These are phyloP conservation scores for Percina caprodes DNA, from an alignment of 2,113 vertebrate genomes.

Conservation along the genomic window DNA sequence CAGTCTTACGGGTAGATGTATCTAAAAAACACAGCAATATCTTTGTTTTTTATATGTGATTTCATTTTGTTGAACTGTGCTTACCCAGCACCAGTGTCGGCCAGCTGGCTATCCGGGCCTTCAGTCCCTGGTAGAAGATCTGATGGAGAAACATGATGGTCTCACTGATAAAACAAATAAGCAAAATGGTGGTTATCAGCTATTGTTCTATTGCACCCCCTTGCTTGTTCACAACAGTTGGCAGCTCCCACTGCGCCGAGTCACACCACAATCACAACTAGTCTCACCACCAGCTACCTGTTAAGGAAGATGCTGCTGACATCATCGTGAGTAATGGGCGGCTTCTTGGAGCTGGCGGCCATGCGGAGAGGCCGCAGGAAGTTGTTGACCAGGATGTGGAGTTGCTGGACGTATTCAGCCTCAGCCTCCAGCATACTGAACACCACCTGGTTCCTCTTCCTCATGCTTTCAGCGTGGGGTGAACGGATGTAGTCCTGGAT, in stretches of 20 bases:
- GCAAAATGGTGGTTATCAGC: slow-evolving; percentile 8
- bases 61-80: neutral
- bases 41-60: too few relatives aligned
- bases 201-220: neutral
- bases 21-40: too few relatives aligned
- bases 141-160: slow-evolving; percentile 99
- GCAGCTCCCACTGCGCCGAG: neutral
- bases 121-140: slow-evolving; percentile 99
- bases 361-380: slow-evolving; percentile 96
- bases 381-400: slow-evolving; percentile 98
- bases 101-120: slow-evolving; percentile 98
- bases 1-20: too few relatives aligned
- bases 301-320: slow-evolving; percentile 99
- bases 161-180: slow-evolving; percentile 85
- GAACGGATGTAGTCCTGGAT: slow-evolving; percentile 99
- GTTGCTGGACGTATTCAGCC: slow-evolving; percentile 97
- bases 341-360: slow-evolving; percentile 99
- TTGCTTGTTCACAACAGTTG: neutral
- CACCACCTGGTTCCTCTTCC: slow-evolving; percentile 98
- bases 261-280: slow-evolving; percentile 11
- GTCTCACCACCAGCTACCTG: slow-evolving; percentile 83
- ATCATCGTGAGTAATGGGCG: slow-evolving; percentile 94
- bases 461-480: slow-evolving; percentile 97
- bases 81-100: slow-evolving; percentile 96
- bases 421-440: slow-evolving; percentile 99